A percentile compares a stretch with the other conserved stretches of the same genome.
Conservation (phyloP, 2,888 invertebrate genomes). For the Rhagonycha fulva region DNA sequence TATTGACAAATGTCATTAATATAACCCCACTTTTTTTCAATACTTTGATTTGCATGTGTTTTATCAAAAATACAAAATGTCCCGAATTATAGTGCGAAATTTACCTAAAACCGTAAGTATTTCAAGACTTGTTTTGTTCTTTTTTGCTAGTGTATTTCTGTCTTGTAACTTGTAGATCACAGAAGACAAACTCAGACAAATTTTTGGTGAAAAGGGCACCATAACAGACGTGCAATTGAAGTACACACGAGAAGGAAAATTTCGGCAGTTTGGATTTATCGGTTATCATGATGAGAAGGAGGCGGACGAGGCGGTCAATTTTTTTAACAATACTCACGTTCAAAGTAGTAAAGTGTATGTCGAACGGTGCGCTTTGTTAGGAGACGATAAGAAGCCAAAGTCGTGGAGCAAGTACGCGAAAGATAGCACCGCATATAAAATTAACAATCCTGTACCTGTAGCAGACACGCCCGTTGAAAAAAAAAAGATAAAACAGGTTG, state of each 20-base stretch:
- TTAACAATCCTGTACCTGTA: constrained; percentile 56
- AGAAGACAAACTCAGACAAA: constrained; percentile 72
- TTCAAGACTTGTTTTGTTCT: not conserved
- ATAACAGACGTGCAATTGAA: constrained; percentile 95
- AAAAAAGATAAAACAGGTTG: constrained; percentile 39
- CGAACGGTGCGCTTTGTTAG: constrained; percentile 71
- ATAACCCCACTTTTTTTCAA: not conserved
- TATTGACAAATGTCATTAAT: not conserved
- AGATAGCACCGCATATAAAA: constrained; percentile 72
- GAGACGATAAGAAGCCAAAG: constrained; percentile 75
- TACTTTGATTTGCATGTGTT: not conserved
- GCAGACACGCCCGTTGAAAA: constrained; percentile 44
- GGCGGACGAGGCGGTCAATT: constrained; percentile 75
- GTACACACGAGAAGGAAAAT: constrained; percentile 88
- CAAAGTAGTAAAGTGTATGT: constrained; percentile 82
- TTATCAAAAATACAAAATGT: constrained; percentile 63
- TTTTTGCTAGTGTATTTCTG: constrained; percentile 21
- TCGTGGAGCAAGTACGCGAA: constrained; percentile 92
- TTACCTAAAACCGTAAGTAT: constrained; percentile 79
- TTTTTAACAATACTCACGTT: constrained; percentile 84
- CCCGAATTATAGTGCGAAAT: constrained; percentile 88
- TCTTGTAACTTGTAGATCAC: constrained; percentile 65
- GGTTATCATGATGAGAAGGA: constrained; percentile 84
- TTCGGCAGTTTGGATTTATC: constrained; percentile 91
- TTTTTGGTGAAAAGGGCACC: constrained; percentile 80